A percentile compares a stretch with the other conserved stretches of the same genome.
These are phyloP conservation scores for Platorchestia sp. DNA, from an alignment of 1,140 invertebrate genomes.

Conservation along the genomic window DNA sequence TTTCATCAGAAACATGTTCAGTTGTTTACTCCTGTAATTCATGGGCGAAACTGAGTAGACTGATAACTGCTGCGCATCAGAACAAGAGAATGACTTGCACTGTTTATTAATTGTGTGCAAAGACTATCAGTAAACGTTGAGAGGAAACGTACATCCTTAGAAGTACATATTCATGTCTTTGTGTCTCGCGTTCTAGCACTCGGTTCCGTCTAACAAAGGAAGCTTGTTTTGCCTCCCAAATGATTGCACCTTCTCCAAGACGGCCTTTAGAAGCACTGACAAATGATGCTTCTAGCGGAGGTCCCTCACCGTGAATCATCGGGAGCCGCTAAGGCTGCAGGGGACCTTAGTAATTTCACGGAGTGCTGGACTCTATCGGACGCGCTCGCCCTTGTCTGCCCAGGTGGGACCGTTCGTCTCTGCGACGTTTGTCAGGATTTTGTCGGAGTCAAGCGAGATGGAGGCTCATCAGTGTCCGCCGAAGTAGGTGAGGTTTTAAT, in stretches of 20 bases:
- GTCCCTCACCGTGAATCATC: constrained; percentile 37
- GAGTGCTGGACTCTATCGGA: not conserved
- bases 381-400: not conserved
- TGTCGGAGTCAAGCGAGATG: not conserved
- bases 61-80: not conserved
- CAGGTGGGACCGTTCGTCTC: not conserved
- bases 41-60: no score
- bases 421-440: constrained; percentile 8
- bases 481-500: not conserved
- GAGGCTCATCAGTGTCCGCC: not conserved
- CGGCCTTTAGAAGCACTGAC: constrained; percentile 46
- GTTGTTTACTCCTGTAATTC: not conserved
- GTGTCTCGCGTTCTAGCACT: not conserved
- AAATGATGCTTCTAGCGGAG: constrained; percentile 35
- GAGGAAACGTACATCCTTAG: not conserved
- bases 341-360: constrained; percentile 16
- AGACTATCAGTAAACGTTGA: not conserved
- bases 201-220: not conserved
- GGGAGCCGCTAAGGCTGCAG: not conserved
- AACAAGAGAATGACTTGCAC: not conserved
- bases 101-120: not conserved
- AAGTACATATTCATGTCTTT: not conserved
- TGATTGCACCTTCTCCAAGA: constrained; percentile 27
- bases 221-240: constrained; percentile 48
- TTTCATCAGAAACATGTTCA: not conserved